A percentile compares a stretch with the other conserved stretches of the same genome.
These are phyloP conservation scores for Salvelinus fontinalis DNA, from an alignment of 2,113 vertebrate genomes.

Conservation along the genomic window DNA sequence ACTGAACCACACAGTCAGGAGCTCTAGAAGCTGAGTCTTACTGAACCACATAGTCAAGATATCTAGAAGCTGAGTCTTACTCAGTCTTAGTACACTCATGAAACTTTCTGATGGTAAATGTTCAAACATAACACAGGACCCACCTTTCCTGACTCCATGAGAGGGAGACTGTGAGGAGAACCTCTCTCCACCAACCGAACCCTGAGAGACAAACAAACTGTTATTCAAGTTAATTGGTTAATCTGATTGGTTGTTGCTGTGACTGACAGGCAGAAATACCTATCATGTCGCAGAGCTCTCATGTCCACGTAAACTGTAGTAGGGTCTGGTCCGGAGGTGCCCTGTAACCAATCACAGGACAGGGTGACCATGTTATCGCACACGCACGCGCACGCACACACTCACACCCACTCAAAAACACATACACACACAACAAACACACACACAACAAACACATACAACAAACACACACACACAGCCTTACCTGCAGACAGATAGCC, in stretches of 20 bases:
- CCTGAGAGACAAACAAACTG: constrained; percentile 47
- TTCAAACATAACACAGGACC: constrained; percentile 9
- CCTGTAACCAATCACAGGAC: constrained; percentile 80
- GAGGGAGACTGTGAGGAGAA: constrained; percentile 75
- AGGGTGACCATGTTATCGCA: not conserved
- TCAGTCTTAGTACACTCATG: too few species aligned
- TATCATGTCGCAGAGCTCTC: constrained; percentile 96
- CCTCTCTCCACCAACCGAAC: constrained; percentile 76
- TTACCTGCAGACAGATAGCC: constrained; percentile 97
- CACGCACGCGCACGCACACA: not conserved
- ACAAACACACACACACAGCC: constrained; percentile 15
- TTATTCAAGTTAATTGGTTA: not conserved
- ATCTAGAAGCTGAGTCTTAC: too few species aligned
- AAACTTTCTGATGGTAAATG: not conserved
- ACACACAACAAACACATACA: constrained; percentile 2
- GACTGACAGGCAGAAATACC: constrained; percentile 69
- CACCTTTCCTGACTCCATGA: constrained; percentile 80
- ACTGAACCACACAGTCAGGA: too few species aligned
- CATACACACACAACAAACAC: constrained; percentile 56
- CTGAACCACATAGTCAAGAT: too few species aligned
- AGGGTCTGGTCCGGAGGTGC: constrained; percentile 95
- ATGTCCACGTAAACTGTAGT: constrained; percentile 98
- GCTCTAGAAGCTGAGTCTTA: too few species aligned
- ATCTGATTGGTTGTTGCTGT: not conserved
- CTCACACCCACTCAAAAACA: constrained; percentile 25